Conservation (phyloP, 53 echinoderm and acorn worm genomes). For the Crossaster papposus region DNA sequence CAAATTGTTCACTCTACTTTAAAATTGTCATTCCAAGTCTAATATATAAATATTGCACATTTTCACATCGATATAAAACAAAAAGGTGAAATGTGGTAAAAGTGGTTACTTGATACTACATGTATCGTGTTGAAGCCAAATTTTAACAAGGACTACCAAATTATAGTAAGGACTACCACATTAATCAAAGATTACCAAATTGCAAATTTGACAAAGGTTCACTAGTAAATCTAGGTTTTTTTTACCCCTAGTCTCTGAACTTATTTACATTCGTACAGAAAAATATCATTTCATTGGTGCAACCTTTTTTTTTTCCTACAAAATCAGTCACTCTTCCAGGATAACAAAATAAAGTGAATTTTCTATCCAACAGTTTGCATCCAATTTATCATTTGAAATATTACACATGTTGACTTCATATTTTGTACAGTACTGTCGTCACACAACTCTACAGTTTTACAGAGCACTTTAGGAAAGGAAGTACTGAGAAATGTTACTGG, state of each 20-base stretch:
- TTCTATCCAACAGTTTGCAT: conserved; percentile 34
- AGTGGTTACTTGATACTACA: background rate
- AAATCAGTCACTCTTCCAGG: conserved; percentile 26
- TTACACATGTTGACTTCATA: conserved; percentile 1
- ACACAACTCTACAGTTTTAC: conserved; percentile 29
- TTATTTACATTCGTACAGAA: conserved; percentile 52
- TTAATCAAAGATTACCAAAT: no score
- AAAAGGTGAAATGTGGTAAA: background rate
- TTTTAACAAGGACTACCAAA: no score
- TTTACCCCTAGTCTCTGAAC: no score
- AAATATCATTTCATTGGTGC: conserved; percentile 24
- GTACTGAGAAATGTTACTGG: conserved; percentile 2
- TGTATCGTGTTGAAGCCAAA: background rate
- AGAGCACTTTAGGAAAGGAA: conserved; percentile 35
- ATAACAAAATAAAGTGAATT: conserved; percentile 54
- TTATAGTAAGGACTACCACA: no score
- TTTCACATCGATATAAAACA: background rate
- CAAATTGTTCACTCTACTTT: background rate
- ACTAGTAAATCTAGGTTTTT: background rate
- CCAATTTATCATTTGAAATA: conserved; percentile 34
- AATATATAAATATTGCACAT: background rate
- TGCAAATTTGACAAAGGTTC: no score
- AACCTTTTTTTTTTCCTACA: background rate
- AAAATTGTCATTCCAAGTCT: background rate
- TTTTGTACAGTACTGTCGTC: conserved; percentile 53